Percentiles rank a stretch among this genome's conserved stretches.
These are phyloP conservation scores for Sebastes schlegelii DNA, from an alignment of 2,113 vertebrate species.

Conservation along the genomic window DNA sequence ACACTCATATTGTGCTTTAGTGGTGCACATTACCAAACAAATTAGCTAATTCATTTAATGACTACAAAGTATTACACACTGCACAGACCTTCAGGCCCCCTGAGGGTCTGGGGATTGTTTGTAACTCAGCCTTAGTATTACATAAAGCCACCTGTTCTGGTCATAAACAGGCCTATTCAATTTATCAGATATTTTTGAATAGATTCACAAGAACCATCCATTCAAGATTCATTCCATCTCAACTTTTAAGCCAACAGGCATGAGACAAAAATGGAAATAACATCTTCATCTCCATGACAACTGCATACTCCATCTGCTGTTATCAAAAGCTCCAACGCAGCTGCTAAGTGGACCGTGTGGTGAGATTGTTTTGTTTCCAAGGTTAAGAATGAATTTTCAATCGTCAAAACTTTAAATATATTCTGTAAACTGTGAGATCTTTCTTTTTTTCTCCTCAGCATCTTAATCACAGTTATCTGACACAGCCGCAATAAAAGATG, in stretches of 20 bases:
- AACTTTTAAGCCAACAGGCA: not conserved
- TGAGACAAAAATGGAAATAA: not conserved
- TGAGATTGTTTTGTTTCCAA: not conserved
- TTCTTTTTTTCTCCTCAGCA: not conserved
- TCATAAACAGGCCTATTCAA: not conserved
- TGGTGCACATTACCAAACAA: not conserved
- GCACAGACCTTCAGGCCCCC: not conserved
- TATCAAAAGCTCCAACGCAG: not conserved
- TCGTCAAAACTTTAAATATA: not conserved
- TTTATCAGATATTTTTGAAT: not conserved
- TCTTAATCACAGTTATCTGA: too few species aligned
- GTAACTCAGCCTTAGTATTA: not conserved
- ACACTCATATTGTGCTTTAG: not conserved
- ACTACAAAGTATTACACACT: not conserved
- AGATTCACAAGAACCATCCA: not conserved
- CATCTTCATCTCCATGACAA: not conserved
- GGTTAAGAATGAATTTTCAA: not conserved
- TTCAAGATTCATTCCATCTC: not conserved
- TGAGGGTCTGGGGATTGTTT: not conserved
- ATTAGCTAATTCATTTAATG: not conserved
- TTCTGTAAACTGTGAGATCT: not conserved
- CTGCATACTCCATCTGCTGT: not conserved
- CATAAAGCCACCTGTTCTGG: not conserved
- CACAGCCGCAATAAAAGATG: too few species aligned
- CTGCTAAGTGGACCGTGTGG: not conserved